phyloP scores from a whole-genome alignment of 2,113 vertebrate species.

The Gavialis gangeticus region DNA sequence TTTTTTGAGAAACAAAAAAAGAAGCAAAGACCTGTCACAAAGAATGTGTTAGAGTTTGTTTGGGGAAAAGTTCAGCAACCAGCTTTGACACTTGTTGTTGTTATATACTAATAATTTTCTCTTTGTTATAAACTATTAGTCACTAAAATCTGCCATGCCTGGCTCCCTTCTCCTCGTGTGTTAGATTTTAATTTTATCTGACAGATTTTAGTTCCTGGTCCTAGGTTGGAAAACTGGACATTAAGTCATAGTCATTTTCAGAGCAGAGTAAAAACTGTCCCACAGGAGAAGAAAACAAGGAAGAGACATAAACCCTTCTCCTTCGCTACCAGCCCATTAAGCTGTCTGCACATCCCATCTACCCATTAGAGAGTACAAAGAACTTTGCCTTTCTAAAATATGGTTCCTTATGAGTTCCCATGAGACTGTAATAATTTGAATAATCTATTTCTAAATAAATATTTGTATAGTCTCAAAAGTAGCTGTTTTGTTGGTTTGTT shows the following conservation, averaged over 20 bases:
- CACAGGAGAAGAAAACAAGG: not conserved
- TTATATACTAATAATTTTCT: no score
- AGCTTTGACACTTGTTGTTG: no score
- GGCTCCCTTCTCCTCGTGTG: no score
- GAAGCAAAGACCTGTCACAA: not conserved
- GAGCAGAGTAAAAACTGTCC: not conserved
- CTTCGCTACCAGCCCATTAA: not conserved
- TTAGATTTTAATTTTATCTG: no score
- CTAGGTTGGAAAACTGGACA: no score
- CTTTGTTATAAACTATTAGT: no score
- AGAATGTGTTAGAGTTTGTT: not conserved
- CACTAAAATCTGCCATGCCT: no score
- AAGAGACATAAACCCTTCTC: accelerated
- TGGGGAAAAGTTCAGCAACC: not conserved
- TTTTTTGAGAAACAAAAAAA: no score
- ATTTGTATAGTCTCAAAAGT: not conserved
- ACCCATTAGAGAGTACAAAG: not conserved
- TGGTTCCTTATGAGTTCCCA: not conserved
- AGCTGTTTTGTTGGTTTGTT: not conserved
- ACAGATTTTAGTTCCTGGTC: no score
- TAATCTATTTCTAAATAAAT: not conserved
- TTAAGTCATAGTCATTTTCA: no score
- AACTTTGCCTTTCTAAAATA: not conserved
- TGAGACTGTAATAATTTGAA: not conserved
- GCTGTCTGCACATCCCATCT: not conserved